phyloP scores from a whole-genome alignment of 2,113 vertebrate genomes.

The Mirounga angustirostris region DNA sequence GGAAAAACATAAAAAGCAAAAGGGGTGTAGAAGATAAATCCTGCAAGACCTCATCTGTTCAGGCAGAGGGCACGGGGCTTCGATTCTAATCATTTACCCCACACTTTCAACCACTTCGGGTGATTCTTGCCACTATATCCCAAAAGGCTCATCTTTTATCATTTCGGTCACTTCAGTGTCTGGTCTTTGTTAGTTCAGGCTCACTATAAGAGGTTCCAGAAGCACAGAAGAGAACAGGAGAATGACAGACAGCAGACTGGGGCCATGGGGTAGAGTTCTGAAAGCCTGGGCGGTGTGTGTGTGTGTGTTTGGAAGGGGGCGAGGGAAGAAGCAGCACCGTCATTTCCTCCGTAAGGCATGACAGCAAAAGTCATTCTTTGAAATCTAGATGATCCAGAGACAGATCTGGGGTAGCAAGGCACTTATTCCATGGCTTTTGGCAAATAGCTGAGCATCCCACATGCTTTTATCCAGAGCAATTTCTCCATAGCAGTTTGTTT shows the following conservation, averaged over 20 bases:
- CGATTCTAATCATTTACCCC: background rate
- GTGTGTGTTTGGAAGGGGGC: too few relatives aligned
- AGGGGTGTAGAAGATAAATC: background rate
- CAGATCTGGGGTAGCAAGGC: background rate
- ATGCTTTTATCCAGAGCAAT: background rate
- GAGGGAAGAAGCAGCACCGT: background rate
- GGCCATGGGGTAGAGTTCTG: too few relatives aligned
- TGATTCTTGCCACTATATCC: background rate
- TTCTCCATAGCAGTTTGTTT: background rate
- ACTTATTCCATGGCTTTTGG: background rate
- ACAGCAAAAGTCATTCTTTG: background rate
- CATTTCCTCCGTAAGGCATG: background rate
- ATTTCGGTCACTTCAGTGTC: background rate
- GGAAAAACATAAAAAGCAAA: background rate
- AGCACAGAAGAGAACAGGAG: background rate
- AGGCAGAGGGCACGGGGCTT: background rate
- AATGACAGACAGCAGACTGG: background rate
- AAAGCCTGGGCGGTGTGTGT: background rate
- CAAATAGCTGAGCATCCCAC: background rate
- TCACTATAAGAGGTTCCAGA: background rate
- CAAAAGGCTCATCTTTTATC: background rate
- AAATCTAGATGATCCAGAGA: background rate
- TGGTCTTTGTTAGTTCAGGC: background rate
- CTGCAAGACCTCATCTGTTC: background rate
- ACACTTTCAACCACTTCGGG: background rate